phyloP scores from a whole-genome alignment of 2,113 vertebrate species.

The Candoia aspera region DNA sequence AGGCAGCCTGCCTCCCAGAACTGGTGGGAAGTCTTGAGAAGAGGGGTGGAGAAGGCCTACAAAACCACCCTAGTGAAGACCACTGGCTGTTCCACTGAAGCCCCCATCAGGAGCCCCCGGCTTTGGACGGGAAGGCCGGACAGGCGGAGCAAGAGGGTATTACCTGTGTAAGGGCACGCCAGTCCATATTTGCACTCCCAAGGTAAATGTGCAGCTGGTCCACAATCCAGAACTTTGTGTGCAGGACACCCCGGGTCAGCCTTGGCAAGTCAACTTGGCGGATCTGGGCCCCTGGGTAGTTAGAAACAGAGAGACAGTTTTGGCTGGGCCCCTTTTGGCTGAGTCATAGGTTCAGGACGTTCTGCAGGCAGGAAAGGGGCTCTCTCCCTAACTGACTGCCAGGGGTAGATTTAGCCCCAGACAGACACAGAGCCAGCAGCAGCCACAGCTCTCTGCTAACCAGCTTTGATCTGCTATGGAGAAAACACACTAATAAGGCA shows the following conservation, averaged over 20 bases:
- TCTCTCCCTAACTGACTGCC: neutral
- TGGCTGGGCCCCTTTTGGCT: neutral
- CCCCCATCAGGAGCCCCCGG: neutral
- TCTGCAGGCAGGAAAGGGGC: too few species aligned
- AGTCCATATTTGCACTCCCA: conserved; percentile 97
- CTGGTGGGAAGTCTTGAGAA: neutral
- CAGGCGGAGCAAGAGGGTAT: accelerated
- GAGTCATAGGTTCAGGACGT: neutral
- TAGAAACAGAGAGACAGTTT: neutral
- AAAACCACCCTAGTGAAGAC: neutral
- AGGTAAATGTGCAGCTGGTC: conserved; percentile 89
- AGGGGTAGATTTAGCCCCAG: neutral
- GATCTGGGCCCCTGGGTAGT: conserved; percentile 78
- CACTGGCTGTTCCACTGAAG: neutral
- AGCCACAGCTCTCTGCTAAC: neutral
- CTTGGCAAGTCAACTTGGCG: conserved; percentile 80
- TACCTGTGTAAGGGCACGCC: conserved; percentile 94
- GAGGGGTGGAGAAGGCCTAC: neutral
- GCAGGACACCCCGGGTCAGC: conserved; percentile 86
- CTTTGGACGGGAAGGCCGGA: neutral
- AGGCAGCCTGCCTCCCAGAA: neutral
- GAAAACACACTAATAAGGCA: neutral
- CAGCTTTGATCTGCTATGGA: neutral
- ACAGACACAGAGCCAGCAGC: neutral
- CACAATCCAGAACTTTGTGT: conserved; percentile 95